A percentile compares a stretch with the other conserved stretches of the same genome.
phyloP scores from a whole-genome alignment of 2,888 invertebrate genomes.

The Caenorhabditis afra region DNA sequence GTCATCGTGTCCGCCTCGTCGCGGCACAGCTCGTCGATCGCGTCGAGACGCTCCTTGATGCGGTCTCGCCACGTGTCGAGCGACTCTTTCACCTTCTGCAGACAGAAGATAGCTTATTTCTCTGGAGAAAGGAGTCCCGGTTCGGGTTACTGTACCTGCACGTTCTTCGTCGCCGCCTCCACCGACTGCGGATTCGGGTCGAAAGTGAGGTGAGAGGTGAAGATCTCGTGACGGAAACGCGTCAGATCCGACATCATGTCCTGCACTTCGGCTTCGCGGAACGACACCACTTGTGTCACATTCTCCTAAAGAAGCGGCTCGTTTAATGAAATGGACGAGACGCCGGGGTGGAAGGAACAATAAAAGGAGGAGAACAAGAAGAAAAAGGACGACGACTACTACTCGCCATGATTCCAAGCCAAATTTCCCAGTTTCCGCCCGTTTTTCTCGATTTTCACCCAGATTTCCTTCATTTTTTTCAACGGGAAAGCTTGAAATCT shows the following conservation, averaged over 20 bases:
- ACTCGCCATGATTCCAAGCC: no score
- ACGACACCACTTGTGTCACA: constrained; percentile 56
- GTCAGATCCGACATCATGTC: constrained; percentile 60
- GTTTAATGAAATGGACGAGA: background rate
- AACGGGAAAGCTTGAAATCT: no score
- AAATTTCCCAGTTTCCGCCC: no score
- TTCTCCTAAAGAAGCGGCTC: constrained; percentile 54
- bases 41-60: constrained; percentile 65
- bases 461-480: no score
- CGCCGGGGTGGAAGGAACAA: no score
- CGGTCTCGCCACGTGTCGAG: constrained; percentile 69
- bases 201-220: constrained; percentile 64
- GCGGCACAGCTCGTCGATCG: constrained; percentile 67
- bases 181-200: constrained; percentile 63
- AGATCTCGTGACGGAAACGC: constrained; percentile 63
- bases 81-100: constrained; percentile 65
- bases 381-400: no score
- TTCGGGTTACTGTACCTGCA: constrained; percentile 55
- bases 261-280: constrained; percentile 54
- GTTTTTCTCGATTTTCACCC: no score
- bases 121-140: background rate
- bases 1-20: constrained; percentile 91
- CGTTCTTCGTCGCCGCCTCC: constrained; percentile 59
- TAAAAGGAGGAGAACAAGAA: no score
- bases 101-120: background rate